These are phyloP conservation scores for Phoebastria nigripes DNA, from an alignment of 2,797 vertebrate genomes.

Conservation along the genomic window DNA sequence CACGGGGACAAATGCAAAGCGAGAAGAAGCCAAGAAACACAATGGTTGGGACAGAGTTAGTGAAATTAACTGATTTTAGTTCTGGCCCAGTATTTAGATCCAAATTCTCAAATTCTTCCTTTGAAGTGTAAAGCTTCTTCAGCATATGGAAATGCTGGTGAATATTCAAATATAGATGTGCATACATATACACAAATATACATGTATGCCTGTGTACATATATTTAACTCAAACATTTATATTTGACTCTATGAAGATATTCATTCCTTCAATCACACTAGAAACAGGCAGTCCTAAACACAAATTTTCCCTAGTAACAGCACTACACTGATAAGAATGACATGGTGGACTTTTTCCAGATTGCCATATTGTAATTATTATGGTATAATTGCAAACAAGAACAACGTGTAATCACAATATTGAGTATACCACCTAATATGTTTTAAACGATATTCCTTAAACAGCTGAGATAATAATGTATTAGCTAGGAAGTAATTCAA, in stretches of 20 bases:
- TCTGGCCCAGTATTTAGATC: not conserved
- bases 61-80: not conserved
- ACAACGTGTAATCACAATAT: not conserved
- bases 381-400: not conserved
- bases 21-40: not conserved
- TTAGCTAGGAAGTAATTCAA: not conserved
- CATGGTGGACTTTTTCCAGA: not conserved
- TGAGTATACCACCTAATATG: not conserved
- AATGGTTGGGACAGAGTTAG: not conserved
- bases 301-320: not conserved
- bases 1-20: not conserved
- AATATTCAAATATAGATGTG: not conserved
- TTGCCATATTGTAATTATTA: not conserved
- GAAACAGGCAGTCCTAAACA: not conserved
- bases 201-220: not conserved
- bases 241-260: not conserved
- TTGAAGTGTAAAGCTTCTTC: not conserved
- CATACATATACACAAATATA: not conserved
- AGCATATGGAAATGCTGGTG: not conserved
- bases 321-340: not conserved
- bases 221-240: not conserved
- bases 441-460: not conserved
- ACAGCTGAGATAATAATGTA: not conserved
- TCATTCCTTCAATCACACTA: not conserved
- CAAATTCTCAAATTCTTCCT: not conserved